Evolutionary conservation across 2,888 invertebrate species (phyloP).

Genomic region (Omphaloscelis lunosa): DNA sequence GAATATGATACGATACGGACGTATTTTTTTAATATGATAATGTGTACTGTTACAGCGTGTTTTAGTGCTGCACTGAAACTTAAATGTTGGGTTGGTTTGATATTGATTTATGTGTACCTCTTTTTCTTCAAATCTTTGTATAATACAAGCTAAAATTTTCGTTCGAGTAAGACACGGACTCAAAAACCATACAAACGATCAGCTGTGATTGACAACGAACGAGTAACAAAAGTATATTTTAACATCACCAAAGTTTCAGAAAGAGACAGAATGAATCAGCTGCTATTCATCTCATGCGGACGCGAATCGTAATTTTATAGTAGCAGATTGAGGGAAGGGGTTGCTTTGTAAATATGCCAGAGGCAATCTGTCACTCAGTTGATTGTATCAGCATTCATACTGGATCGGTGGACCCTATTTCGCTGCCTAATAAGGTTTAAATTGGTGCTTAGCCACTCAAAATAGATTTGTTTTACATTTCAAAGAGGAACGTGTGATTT

Average conservation of each 20-base stretch:
- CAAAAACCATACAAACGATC: not conserved
- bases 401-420: slow-evolving; percentile 8
- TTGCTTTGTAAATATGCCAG: slow-evolving; percentile 12
- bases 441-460: not conserved
- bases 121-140: not conserved
- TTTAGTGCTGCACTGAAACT: not conserved
- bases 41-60: not conserved
- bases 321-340: slow-evolving; percentile 14
- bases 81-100: not conserved
- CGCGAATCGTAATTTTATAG: not conserved
- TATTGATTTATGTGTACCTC: not conserved
- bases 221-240: not conserved
- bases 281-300: slow-evolving; percentile 3
- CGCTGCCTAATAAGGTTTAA: slow-evolving; percentile 5
- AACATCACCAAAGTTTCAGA: not conserved
- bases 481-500: not conserved
- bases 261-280: not conserved
- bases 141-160: not conserved
- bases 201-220: not conserved
- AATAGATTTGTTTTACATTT: slow-evolving; percentile 8
- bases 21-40: slow-evolving; percentile 25
- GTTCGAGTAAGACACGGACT: not conserved
- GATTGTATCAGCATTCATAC: slow-evolving; percentile 2
- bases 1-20: slow-evolving; percentile 59
- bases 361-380: slow-evolving; percentile 10